These are phyloP conservation scores for Ceramica pisi DNA, from an alignment of 2,888 invertebrate species.

Conservation along the genomic window DNA sequence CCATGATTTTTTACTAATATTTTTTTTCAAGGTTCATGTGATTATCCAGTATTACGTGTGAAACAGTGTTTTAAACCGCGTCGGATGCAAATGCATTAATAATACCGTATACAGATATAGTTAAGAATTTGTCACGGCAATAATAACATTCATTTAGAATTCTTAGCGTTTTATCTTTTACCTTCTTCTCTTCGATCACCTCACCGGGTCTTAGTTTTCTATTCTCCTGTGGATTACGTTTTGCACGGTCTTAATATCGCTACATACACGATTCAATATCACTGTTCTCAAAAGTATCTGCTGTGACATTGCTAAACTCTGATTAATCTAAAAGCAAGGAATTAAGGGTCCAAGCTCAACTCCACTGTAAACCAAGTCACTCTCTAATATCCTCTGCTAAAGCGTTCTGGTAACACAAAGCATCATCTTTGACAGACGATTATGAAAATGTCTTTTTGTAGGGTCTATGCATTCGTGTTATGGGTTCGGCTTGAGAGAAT, in stretches of 20 bases:
- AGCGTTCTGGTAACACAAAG: constrained; percentile 82
- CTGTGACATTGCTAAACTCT: constrained; percentile 78
- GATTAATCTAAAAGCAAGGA: constrained; percentile 84
- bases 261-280: constrained; percentile 76
- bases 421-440: constrained; percentile 82
- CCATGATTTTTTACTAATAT: constrained; percentile 20
- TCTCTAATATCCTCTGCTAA: constrained; percentile 75
- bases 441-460: constrained; percentile 78
- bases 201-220: constrained; percentile 98
- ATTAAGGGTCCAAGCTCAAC: constrained; percentile 82
- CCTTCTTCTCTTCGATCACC: constrained; percentile 98
- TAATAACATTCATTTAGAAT: constrained; percentile 88
- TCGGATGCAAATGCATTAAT: constrained; percentile 87
- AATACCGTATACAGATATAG: constrained; percentile 83
- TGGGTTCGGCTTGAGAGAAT: constrained; percentile 90
- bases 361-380: constrained; percentile 78
- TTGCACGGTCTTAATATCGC: constrained; percentile 88
- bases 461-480: constrained; percentile 82
- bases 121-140: constrained; percentile 88
- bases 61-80: constrained; percentile 82
- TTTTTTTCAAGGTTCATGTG: constrained; percentile 71
- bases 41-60: constrained; percentile 81
- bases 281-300: constrained; percentile 76
- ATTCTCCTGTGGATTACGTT: constrained; percentile 93
- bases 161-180: constrained; percentile 91